These are phyloP conservation scores for Rhadina sibilatrix DNA, from an alignment of 2,113 vertebrate species.

Conservation along the genomic window DNA sequence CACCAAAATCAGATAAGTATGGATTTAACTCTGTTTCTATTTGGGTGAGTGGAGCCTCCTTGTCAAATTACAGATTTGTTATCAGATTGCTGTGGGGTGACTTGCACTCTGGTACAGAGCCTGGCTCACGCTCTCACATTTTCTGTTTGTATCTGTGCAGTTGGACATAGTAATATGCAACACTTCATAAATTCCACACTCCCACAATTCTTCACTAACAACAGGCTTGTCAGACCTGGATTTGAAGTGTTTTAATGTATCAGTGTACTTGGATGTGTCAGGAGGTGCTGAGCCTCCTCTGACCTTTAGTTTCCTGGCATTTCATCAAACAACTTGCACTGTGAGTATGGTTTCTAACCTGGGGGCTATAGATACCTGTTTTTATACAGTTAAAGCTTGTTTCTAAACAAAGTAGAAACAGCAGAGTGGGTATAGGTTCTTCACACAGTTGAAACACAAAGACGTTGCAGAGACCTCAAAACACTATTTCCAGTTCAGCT, in stretches of 20 bases:
- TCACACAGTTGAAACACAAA: not conserved
- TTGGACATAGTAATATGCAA: not conserved
- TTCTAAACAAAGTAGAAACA: not conserved
- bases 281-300: not conserved
- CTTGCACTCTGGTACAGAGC: fast-evolving
- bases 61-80: not conserved
- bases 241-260: not conserved
- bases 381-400: not conserved
- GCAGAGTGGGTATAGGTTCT: not conserved
- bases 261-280: not conserved
- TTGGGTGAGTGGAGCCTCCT: not conserved
- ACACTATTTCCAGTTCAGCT: not conserved
- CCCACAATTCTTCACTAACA: not conserved
- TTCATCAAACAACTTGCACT: not conserved
- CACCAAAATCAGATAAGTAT: not conserved
- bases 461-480: not conserved
- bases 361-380: not conserved
- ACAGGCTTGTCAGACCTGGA: not conserved
- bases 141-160: not conserved
- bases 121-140: fast-evolving
- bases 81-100: not conserved
- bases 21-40: not conserved
- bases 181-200: not conserved
- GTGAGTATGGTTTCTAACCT: not conserved
- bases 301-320: not conserved